A percentile compares a stretch with the other conserved stretches of the same genome.
Evolutionary conservation across 2,888 invertebrate species (phyloP).

Genomic region (Megaustenia siamemsis): DNA sequence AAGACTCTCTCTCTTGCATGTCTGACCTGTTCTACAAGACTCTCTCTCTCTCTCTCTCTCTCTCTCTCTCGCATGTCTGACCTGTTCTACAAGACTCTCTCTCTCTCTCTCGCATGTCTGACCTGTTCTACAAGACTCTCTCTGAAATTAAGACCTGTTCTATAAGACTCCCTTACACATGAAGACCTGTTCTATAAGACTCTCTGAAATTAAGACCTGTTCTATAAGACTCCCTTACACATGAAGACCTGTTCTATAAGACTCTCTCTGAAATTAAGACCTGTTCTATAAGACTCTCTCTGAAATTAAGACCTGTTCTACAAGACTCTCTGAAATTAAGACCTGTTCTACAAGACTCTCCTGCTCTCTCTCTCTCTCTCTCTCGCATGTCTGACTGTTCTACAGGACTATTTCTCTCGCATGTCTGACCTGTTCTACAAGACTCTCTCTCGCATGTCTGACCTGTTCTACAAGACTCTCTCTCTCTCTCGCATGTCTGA

Average conservation of each 20-base stretch:
- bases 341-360: not conserved
- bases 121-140: not conserved
- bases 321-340: not conserved
- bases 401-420: not conserved
- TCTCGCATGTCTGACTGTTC: not conserved
- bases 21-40: too few relatives aligned
- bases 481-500: not conserved
- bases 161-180: not conserved
- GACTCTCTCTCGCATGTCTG: not conserved
- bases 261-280: not conserved
- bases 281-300: not conserved
- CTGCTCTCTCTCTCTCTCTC: not conserved
- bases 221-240: not conserved
- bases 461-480: not conserved
- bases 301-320: too few relatives aligned
- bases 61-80: not conserved
- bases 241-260: too few relatives aligned
- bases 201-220: not conserved
- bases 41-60: not conserved
- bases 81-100: not conserved
- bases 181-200: too few relatives aligned
- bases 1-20: too few relatives aligned
- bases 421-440: not conserved
- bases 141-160: too few relatives aligned
- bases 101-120: not conserved